Conservation (phyloP, 2,888 invertebrate genomes). For the Sylvicola cinctus region DNA sequence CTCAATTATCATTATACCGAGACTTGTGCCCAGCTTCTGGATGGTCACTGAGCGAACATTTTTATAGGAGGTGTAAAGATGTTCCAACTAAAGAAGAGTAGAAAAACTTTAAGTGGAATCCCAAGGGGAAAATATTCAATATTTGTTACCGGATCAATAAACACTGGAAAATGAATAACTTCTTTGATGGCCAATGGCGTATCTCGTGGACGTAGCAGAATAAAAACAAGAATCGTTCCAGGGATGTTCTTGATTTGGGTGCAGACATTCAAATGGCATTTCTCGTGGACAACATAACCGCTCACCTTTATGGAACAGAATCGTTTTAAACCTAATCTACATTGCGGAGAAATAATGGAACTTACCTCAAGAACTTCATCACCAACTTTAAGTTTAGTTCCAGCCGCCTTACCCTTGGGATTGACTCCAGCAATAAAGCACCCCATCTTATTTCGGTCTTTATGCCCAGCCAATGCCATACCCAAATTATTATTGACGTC, state of each 20-base stretch:
- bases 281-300: constrained; percentile 77
- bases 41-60: constrained; percentile 62
- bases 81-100: constrained; percentile 6
- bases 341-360: no score
- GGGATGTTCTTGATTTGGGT: constrained; percentile 84
- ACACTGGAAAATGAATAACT: constrained; percentile 64
- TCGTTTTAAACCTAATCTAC: constrained; percentile 4
- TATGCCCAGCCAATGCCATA: constrained; percentile 82
- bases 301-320: constrained; percentile 49
- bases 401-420: constrained; percentile 62
- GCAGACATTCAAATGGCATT: constrained; percentile 92
- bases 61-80: constrained; percentile 33
- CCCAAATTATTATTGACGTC: constrained; percentile 64
- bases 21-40: constrained; percentile 56
- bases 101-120: neutral
- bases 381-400: constrained; percentile 60
- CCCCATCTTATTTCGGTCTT: constrained; percentile 85
- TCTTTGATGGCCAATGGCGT: constrained; percentile 62
- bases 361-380: constrained; percentile 87
- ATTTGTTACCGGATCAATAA: constrained; percentile 65
- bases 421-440: constrained; percentile 93
- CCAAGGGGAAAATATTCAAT: constrained; percentile 4
- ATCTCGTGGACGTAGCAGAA: constrained; percentile 50
- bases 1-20: constrained; percentile 90
- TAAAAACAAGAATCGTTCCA: constrained; percentile 64